Conservation (phyloP, 1,140 invertebrate genomes). For the Tetramorium alpestre region DNA sequence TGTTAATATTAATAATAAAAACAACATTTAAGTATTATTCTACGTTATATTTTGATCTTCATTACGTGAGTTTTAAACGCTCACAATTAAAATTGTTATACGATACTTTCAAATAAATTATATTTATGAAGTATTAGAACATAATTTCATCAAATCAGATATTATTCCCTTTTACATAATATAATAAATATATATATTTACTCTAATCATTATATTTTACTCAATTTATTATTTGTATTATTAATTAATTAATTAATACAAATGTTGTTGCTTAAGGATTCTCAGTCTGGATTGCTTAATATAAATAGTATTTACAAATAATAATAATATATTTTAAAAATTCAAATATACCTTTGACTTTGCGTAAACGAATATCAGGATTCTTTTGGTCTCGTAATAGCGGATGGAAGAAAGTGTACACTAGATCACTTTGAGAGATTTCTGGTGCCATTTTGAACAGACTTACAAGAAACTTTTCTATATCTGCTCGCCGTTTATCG, state of each 20-base stretch:
- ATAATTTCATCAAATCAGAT: background rate
- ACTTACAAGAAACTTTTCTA: slow-evolving; percentile 94
- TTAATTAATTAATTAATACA: background rate
- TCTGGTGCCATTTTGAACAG: slow-evolving; percentile 96
- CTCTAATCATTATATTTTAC: background rate
- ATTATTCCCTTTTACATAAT: background rate
- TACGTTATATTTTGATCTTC: background rate
- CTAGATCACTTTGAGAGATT: slow-evolving; percentile 97
- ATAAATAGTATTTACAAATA: background rate
- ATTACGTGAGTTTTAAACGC: background rate
- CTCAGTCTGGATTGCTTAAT: background rate
- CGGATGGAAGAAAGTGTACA: slow-evolving; percentile 99
- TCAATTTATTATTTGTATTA: background rate
- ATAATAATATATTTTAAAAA: slow-evolving; percentile 39
- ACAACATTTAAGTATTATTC: too few species aligned
- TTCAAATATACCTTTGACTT: slow-evolving; percentile 88
- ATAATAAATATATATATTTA: background rate
- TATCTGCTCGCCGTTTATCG: slow-evolving; percentile 94
- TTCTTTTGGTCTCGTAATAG: slow-evolving; percentile 96
- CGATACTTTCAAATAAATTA: background rate
- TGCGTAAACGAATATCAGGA: slow-evolving; percentile 88
- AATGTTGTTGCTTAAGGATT: background rate
- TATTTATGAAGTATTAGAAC: background rate
- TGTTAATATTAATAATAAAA: slow-evolving; percentile 58
- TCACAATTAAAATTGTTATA: background rate